phyloP scores from a whole-genome alignment of 2,797 vertebrate species.

The Aselliscus stoliczkanus region DNA sequence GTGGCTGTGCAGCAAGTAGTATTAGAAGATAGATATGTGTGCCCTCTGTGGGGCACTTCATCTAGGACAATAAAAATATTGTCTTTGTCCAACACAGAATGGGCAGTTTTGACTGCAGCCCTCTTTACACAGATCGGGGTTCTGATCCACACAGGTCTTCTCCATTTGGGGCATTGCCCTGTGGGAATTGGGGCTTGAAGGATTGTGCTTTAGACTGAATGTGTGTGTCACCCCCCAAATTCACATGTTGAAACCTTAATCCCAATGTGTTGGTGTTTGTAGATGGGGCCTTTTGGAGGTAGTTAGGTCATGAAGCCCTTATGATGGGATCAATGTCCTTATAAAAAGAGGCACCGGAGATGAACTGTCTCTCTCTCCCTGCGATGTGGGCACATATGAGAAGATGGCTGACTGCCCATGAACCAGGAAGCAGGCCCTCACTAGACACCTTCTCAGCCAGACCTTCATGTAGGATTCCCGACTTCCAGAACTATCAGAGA shows the following conservation, averaged over 20 bases:
- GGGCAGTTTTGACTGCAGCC: neutral
- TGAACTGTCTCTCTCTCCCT: neutral
- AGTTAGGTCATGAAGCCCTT: neutral
- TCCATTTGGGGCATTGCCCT: neutral
- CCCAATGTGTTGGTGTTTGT: neutral
- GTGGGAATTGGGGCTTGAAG: neutral
- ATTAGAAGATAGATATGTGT: neutral
- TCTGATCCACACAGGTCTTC: neutral
- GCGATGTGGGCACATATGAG: no score
- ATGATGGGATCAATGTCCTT: neutral
- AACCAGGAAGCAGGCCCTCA: no score
- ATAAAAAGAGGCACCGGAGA: neutral
- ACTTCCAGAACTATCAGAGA: neutral
- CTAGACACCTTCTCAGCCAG: neutral
- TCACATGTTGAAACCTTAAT: neutral
- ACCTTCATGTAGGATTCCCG: neutral
- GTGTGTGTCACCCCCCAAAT: neutral
- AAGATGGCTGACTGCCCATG: neutral
- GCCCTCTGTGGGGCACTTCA: neutral
- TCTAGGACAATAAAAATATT: neutral
- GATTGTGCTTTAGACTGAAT: neutral
- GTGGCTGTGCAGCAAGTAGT: neutral
- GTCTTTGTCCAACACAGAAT: neutral
- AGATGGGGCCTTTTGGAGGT: neutral
- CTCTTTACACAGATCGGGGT: neutral